phyloP scores from a whole-genome alignment of 2,797 vertebrate genomes.

The Liparis tanakae region DNA sequence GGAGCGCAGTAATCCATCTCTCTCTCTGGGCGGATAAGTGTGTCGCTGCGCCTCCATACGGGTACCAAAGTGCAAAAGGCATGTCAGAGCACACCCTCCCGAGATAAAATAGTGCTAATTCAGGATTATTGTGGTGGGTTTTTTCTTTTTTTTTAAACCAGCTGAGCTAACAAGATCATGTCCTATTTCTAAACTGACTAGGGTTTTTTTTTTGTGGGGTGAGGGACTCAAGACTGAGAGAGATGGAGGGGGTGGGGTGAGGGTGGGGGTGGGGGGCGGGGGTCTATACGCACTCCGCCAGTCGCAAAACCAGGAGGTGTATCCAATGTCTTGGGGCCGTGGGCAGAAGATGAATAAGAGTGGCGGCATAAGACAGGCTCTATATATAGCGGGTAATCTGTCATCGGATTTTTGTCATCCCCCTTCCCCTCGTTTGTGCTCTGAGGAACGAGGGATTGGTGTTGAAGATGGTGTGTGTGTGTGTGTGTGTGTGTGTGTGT shows the following conservation, averaged over 20 bases:
- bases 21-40: slow-evolving; percentile 29
- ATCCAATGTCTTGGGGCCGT: slow-evolving; percentile 66
- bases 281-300: slow-evolving; percentile 62
- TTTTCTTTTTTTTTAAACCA: neutral
- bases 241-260: too few relatives aligned
- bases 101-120: neutral
- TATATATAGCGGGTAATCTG: slow-evolving; percentile 82
- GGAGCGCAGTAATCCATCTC: slow-evolving; percentile 35
- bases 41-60: slow-evolving; percentile 9
- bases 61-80: slow-evolving; percentile 17
- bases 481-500: slow-evolving; percentile 13
- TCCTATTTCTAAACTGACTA: slow-evolving; percentile 16
- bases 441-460: slow-evolving; percentile 77
- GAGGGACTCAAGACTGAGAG: neutral
- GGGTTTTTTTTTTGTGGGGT: too few relatives aligned
- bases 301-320: slow-evolving; percentile 67
- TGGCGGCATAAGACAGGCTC: slow-evolving; percentile 57
- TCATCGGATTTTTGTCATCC: slow-evolving; percentile 75
- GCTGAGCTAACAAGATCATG: neutral
- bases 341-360: slow-evolving; percentile 71
- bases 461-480: slow-evolving; percentile 64
- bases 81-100: neutral
- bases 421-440: slow-evolving; percentile 67
- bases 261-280: neutral
- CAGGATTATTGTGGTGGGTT: too few relatives aligned